phyloP scores from a whole-genome alignment of 2,113 vertebrate genomes.

The Tetrax tetrax region DNA sequence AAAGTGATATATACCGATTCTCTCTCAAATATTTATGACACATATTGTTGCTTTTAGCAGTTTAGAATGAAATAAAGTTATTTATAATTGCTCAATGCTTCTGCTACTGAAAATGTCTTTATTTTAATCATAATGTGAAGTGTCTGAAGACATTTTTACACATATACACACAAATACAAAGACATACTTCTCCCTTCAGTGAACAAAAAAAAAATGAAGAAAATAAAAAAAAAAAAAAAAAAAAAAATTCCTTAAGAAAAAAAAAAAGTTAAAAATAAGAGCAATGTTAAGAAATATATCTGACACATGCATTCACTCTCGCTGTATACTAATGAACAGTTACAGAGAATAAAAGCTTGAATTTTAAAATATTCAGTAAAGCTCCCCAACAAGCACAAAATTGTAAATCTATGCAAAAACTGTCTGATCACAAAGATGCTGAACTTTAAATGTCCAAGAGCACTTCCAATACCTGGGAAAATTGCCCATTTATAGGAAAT shows the following conservation, averaged over 20 bases:
- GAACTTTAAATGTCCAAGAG: constrained; percentile 70
- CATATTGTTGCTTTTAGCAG: background rate
- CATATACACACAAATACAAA: background rate
- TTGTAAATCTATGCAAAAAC: constrained; percentile 57
- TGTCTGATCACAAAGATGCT: constrained; percentile 64
- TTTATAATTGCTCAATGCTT: background rate
- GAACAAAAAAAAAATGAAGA: background rate
- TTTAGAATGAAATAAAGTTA: background rate
- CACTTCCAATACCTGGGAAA: constrained; percentile 69
- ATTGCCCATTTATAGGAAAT: constrained; percentile 75
- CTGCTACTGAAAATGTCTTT: background rate
- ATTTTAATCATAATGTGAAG: background rate
- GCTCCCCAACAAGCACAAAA: constrained; percentile 28
- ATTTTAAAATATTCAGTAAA: constrained; percentile 22
- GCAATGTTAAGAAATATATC: background rate
- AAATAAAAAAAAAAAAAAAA: background rate
- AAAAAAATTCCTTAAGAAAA: background rate
- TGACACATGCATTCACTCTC: background rate
- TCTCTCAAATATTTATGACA: background rate
- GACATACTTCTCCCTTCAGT: background rate
- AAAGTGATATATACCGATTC: background rate
- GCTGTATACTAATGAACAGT: background rate
- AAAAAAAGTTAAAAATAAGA: background rate
- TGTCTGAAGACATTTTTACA: background rate
- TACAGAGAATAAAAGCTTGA: background rate